These are phyloP conservation scores for Phalacrocorax aristotelis DNA, from an alignment of 2,113 vertebrate species.

Conservation along the genomic window DNA sequence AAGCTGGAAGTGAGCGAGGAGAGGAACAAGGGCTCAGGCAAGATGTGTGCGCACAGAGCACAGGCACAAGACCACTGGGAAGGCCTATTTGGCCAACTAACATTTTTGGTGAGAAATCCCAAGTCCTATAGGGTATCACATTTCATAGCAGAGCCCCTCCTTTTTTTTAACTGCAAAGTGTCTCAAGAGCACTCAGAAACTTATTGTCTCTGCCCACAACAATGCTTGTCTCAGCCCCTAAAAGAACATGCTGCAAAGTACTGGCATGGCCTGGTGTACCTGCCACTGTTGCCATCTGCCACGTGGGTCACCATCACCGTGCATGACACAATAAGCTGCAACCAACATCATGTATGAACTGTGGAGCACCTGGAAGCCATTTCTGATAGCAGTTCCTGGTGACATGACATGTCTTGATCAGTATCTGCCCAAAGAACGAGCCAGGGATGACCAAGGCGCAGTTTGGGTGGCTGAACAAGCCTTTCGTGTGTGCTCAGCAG, in stretches of 20 bases:
- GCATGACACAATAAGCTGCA: not conserved
- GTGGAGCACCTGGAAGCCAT: not conserved
- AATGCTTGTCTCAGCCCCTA: not conserved
- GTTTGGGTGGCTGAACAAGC: not conserved
- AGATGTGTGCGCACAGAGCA: not conserved
- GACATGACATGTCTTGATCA: rapidly evolving
- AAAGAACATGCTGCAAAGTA: not conserved
- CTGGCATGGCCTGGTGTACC: too few species aligned
- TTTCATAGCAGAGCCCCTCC: not conserved
- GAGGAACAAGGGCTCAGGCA: not conserved
- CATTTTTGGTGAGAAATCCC: not conserved
- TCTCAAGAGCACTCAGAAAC: not conserved
- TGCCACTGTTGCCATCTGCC: not conserved
- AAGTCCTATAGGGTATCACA: not conserved
- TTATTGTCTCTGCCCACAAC: not conserved
- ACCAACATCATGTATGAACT: too few species aligned
- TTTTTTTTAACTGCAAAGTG: not conserved
- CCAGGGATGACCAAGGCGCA: not conserved
- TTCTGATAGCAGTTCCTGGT: not conserved
- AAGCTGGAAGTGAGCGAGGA: not conserved
- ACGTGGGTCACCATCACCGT: rapidly evolving
- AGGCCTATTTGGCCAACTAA: not conserved
- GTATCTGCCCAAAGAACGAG: too few species aligned
- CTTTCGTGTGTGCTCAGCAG: not conserved
- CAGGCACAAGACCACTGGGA: rapidly evolving